These are phyloP conservation scores for Gordius sp. DNA, from an alignment of 2,888 invertebrate species.

Conservation along the genomic window DNA sequence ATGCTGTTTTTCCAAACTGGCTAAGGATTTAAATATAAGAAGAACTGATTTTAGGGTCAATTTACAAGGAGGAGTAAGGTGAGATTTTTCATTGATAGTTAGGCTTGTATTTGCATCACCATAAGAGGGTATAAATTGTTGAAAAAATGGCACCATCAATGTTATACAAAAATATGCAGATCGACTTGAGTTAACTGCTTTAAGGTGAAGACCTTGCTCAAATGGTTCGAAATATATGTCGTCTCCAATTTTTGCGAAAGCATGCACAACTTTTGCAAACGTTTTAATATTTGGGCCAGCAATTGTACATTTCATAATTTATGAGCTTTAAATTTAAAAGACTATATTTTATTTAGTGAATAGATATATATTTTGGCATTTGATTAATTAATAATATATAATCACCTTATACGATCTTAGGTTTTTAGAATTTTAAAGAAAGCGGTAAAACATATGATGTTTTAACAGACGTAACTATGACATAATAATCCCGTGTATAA, in stretches of 20 bases:
- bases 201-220: not conserved
- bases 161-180: constrained; percentile 10
- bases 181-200: not conserved
- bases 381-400: no score
- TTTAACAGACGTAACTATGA: no score
- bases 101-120: not conserved
- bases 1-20: not conserved
- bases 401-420: no score
- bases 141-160: not conserved
- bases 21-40: not conserved
- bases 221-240: not conserved
- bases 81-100: not conserved
- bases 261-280: not conserved
- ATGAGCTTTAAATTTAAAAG: not conserved
- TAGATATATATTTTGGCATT: no score
- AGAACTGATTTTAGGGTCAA: not conserved
- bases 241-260: constrained; percentile 10
- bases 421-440: no score
- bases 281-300: constrained; percentile 12
- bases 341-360: no score
- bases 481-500: no score
- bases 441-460: no score
- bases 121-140: constrained; percentile 2
- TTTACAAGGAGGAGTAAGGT: not conserved
- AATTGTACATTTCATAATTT: constrained; percentile 2